phyloP scores from a whole-genome alignment of 2,113 vertebrate genomes.

The Chamaea fasciata region DNA sequence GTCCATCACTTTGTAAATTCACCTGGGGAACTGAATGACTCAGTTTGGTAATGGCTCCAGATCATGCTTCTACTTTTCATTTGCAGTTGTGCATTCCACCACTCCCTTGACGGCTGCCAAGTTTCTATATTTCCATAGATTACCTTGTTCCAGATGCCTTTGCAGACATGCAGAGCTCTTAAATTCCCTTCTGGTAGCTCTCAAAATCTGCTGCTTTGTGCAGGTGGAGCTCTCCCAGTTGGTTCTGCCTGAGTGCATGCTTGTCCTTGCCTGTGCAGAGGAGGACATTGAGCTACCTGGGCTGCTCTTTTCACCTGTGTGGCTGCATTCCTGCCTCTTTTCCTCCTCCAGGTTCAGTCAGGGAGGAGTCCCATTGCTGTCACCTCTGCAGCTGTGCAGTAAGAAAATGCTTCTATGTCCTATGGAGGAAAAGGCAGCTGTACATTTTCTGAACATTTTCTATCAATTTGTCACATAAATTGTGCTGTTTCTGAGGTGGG shows the following conservation, averaged over 20 bases:
- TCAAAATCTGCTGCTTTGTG: neutral
- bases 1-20: neutral
- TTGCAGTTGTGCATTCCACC: neutral
- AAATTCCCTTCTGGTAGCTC: neutral
- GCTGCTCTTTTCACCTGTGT: neutral
- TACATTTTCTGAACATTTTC: neutral
- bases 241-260: neutral
- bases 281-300: neutral
- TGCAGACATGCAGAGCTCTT: neutral
- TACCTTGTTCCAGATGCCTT: neutral
- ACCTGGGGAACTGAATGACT: slow-evolving; percentile 26
- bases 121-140: neutral
- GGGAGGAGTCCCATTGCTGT: neutral
- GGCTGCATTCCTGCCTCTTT: slow-evolving; percentile 5
- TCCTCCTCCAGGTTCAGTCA: neutral
- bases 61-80: neutral
- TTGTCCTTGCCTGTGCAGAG: neutral
- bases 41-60: neutral
- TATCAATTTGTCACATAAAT: neutral
- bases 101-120: neutral
- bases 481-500: neutral
- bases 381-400: neutral
- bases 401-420: neutral
- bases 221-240: neutral
- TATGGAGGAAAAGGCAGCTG: neutral